Evolutionary conservation across 1,140 invertebrate genomes (phyloP), one percentile per base, ranked within the genome.

Genomic region (Acromyrmex echinatior): DNA sequence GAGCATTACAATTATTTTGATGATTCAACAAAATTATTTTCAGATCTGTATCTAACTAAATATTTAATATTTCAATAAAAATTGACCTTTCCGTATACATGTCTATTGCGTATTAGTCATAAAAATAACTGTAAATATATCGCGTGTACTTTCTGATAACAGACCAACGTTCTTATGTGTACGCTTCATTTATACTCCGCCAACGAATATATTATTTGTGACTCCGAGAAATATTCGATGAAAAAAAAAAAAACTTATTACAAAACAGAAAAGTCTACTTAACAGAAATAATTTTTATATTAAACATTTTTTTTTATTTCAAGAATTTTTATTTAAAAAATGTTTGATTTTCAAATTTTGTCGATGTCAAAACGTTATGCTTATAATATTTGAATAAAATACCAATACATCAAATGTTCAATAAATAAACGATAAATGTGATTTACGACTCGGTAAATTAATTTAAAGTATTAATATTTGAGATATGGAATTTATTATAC

Each of bases 361-460:
- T 65, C 21, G 21, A 62, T 12, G 3, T 18, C 10, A 65, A 18
- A 31, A 49, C 4, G 16, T 62, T 51, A 25, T 35, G 31, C 3
- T n/a, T 35, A 21, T 18, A 39, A 45, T 45, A 39, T 45, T 6
- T 45, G 12, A 2, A 0, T 58, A 45, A 45, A 3, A 6, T 65
- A 28, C n/a, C 21, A 35, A 62, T 68, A 68, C n/a, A 18, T 18
- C 14, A 31, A 68, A 74, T 65, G 28, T 28, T 77, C 21, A 63
- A 63, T n/a, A 62, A 77, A 28, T 4, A 77, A 16, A 12, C 1
- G 39, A 45, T 1, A 65, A n/a, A 66, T 31, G 6, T 39, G 3
- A 81, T 80, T 39, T 25, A 80, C 25, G 9, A 53, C 4, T 14
- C n/a, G 28, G 21, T 70, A 39, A 71, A 81, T 21, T 39, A 63